Evolutionary conservation across 2,797 vertebrate species (phyloP).

Genomic region (Coranthus polyacanthus): DNA sequence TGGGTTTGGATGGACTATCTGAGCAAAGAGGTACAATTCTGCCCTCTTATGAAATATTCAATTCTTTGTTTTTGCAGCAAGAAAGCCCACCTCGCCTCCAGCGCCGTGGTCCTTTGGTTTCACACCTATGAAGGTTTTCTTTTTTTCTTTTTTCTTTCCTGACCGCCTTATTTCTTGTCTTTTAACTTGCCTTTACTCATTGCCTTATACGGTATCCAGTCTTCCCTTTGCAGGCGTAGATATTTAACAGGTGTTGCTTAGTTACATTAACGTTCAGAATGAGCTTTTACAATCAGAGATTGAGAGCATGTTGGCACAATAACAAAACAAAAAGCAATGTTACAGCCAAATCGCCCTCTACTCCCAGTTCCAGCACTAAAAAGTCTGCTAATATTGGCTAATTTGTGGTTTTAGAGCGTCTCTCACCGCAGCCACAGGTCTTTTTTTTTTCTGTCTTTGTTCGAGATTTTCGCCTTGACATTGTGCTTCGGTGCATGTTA

Average conservation of each 20-base stretch:
- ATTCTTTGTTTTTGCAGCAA: constrained; percentile 1
- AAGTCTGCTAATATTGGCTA: constrained; percentile 9
- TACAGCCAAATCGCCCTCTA: constrained; percentile 1
- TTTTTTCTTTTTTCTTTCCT: background rate
- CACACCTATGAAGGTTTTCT: constrained; percentile 19
- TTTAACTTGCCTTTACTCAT: constrained; percentile 7
- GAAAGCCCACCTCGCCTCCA: background rate
- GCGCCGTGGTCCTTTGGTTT: constrained; percentile 14
- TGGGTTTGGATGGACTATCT: constrained; percentile 33
- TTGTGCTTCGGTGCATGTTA: constrained; percentile 25
- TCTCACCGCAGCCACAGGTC: constrained; percentile 47
- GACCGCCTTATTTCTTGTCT: constrained; percentile 12
- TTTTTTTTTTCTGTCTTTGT: constrained; percentile 43
- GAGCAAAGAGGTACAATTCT: constrained; percentile 45
- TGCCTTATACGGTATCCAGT: background rate
- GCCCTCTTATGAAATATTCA: constrained; percentile 42
- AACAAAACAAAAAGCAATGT: constrained; percentile 10
- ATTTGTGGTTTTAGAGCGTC: constrained; percentile 9
- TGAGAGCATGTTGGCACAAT: constrained; percentile 5
- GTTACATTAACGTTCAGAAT: constrained; percentile 24
- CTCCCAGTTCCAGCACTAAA: background rate
- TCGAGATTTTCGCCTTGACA: constrained; percentile 27
- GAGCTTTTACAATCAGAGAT: constrained; percentile 14
- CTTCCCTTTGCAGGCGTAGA: constrained; percentile 10
- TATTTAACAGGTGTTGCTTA: too few species aligned